Percentiles rank a stretch among this genome's conserved stretches.
Evolutionary conservation across 1,140 invertebrate genomes (phyloP).

Genomic region (Trinorchestia longiramus): DNA sequence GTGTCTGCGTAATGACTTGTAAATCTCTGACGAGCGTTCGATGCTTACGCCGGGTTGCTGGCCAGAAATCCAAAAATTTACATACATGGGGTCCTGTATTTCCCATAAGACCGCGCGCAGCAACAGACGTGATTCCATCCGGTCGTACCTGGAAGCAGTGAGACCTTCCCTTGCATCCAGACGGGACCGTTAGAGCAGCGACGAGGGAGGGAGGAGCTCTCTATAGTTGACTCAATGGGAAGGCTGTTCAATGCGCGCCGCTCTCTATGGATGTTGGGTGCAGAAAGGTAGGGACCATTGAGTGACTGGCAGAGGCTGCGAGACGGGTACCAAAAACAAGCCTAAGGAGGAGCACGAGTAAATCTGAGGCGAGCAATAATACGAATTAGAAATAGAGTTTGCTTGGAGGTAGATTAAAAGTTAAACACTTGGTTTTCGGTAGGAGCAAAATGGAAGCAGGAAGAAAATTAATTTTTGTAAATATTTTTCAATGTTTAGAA

Average conservation of each 20-base stretch:
- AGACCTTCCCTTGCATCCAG: background rate
- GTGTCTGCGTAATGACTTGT: background rate
- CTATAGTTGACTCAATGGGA: slow-evolving; percentile 44
- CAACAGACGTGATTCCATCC: background rate
- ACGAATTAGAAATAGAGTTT: background rate
- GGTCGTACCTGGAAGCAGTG: slow-evolving; percentile 21
- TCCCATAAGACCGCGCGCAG: background rate
- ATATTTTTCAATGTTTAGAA: background rate
- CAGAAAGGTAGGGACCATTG: slow-evolving; percentile 30
- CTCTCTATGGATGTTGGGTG: background rate
- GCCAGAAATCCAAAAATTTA: background rate
- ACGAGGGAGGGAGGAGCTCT: slow-evolving; percentile 10
- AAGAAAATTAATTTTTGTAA: too few relatives aligned
- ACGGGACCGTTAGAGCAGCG: background rate
- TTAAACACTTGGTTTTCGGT: background rate
- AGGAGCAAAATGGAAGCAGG: background rate
- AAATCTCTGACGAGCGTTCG: background rate
- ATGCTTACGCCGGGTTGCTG: background rate
- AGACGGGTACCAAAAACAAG: background rate
- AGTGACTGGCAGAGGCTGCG: slow-evolving; percentile 25
- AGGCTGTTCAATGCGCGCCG: background rate
- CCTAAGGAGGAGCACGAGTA: background rate
- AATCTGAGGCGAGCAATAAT: background rate
- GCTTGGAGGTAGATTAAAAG: background rate
- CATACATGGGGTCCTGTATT: background rate